These are phyloP conservation scores for Elysia chlorotica DNA, from an alignment of 1,140 invertebrate species.

Conservation along the genomic window DNA sequence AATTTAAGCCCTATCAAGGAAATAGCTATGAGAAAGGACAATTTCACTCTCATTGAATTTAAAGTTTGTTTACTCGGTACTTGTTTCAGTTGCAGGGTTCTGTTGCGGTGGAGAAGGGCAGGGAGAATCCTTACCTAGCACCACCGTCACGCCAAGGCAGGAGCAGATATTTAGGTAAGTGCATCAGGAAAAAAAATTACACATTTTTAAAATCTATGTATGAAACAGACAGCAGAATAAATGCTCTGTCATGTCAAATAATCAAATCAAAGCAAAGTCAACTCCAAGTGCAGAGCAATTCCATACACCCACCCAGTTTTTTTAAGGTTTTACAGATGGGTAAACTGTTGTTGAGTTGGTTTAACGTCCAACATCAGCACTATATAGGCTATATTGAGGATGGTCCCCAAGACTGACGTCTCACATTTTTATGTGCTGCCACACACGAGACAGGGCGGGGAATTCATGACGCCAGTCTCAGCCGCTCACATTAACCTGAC, in stretches of 20 bases:
- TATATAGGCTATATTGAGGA: too few species aligned
- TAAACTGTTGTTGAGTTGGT: not conserved
- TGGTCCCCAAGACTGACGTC: too few species aligned
- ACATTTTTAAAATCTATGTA: not conserved
- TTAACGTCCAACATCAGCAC: too few species aligned
- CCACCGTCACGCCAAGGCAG: not conserved
- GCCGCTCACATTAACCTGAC: too few species aligned
- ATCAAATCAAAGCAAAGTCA: too few species aligned
- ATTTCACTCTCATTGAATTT: not conserved
- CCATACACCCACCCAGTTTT: not conserved
- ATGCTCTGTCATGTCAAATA: too few species aligned
- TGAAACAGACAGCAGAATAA: not conserved
- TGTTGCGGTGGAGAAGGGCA: not conserved
- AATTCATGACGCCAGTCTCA: too few species aligned
- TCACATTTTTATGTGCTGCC: too few species aligned
- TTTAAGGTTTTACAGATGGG: not conserved
- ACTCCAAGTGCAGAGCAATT: too few species aligned
- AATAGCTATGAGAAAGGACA: not conserved
- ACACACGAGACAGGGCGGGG: too few species aligned
- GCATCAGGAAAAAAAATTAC: not conserved
- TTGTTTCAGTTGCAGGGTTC: not conserved
- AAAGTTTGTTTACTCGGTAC: not conserved
- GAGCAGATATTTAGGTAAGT: slow-evolving; percentile 10
- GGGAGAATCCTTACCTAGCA: not conserved
- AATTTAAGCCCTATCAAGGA: not conserved